A percentile compares a stretch with the other conserved stretches of the same genome.
Conservation (phyloP, 2,797 vertebrate species). For the Acipenser oxyrinchus region DNA sequence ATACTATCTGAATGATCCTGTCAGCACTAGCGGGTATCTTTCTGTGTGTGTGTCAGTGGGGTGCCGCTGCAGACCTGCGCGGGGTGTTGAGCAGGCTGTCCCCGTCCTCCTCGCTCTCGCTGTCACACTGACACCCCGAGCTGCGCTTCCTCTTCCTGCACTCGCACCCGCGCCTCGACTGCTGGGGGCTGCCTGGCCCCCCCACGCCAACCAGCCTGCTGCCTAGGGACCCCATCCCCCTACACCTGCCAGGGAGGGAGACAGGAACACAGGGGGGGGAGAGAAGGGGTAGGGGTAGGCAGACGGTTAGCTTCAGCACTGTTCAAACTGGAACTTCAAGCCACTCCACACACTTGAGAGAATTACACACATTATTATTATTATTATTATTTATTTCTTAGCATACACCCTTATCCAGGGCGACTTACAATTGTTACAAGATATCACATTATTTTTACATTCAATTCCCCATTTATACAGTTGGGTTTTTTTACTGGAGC, state of each 20-base stretch:
- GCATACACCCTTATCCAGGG: too few relatives aligned
- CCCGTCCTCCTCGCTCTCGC: conserved; percentile 62
- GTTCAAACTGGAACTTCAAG: not conserved
- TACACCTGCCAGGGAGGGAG: not conserved
- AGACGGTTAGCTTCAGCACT: not conserved
- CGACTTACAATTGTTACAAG: too few relatives aligned
- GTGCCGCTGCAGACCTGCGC: conserved; percentile 48
- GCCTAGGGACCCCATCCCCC: conserved; percentile 45
- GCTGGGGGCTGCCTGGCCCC: conserved; percentile 30
- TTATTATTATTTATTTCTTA: too few relatives aligned
- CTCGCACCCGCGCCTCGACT: conserved; percentile 48
- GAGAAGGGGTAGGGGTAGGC: not conserved
- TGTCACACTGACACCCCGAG: conserved; percentile 64
- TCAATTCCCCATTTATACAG: too few relatives aligned
- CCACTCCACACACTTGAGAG: too few relatives aligned
- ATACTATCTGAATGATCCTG: too few relatives aligned
- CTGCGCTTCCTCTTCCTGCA: conserved; percentile 70
- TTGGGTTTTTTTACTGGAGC: too few relatives aligned
- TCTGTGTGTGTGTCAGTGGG: not conserved
- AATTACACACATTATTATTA: too few relatives aligned
- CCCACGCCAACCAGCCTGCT: conserved; percentile 53
- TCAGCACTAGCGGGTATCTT: not conserved
- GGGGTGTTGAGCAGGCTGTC: conserved; percentile 63
- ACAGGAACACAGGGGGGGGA: not conserved
- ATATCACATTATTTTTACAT: too few relatives aligned